Percentiles rank a stretch among this genome's conserved stretches.
Conservation (phyloP, 2,113 vertebrate species). For the Phrynocephalus versicolor region DNA sequence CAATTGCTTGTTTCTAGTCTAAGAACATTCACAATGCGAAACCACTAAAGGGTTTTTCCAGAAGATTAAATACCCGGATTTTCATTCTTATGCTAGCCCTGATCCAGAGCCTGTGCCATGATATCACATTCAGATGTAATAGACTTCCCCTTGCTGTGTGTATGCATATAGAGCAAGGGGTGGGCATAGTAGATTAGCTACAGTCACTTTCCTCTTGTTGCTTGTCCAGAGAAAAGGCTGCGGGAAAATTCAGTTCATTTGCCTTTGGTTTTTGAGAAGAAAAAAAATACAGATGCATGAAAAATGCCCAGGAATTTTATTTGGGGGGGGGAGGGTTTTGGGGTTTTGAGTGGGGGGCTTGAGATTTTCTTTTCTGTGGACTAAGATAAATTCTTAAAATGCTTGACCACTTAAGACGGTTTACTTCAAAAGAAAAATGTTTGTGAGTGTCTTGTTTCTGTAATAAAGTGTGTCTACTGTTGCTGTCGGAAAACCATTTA, state of each 20-base stretch:
- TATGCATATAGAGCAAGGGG: no score
- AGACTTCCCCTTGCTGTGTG: neutral
- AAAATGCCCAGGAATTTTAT: neutral
- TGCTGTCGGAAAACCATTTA: neutral
- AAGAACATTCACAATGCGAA: conserved; percentile 73
- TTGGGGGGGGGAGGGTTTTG: no score
- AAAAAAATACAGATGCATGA: neutral
- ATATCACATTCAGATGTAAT: conserved; percentile 13
- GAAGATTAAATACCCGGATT: conserved; percentile 13
- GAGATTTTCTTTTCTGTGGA: no score
- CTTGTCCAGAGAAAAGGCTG: neutral
- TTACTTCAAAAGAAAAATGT: neutral
- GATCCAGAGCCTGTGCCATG: neutral
- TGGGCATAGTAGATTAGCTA: neutral
- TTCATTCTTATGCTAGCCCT: conserved; percentile 1
- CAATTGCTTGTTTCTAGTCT: conserved; percentile 63
- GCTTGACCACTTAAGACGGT: no score
- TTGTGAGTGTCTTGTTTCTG: neutral
- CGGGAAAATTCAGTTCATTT: neutral
- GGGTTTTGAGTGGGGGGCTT: no score
- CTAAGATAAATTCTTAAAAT: no score
- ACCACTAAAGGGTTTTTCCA: conserved; percentile 58
- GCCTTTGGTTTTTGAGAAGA: neutral
- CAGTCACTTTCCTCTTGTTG: neutral
- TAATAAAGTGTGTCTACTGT: neutral